These are phyloP conservation scores for Phaethon lepturus DNA, from an alignment of 2,113 vertebrate genomes.

Conservation along the genomic window DNA sequence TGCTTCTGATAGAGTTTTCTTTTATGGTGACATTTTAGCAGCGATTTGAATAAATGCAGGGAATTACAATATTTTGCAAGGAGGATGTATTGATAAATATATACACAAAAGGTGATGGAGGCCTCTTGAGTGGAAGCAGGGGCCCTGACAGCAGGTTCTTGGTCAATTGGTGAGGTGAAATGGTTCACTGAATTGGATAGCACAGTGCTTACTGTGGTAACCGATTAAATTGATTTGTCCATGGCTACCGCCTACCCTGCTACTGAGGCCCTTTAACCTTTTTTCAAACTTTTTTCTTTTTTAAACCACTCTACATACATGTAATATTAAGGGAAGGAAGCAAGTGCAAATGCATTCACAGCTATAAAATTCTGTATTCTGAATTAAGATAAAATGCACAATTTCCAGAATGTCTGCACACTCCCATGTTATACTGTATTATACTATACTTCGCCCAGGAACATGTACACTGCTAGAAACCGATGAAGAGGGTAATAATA, in stretches of 20 bases:
- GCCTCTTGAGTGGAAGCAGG: slow-evolving; percentile 26
- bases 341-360: background rate
- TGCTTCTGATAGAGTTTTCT: background rate
- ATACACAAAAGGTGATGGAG: slow-evolving; percentile 8
- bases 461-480: background rate
- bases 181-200: slow-evolving; percentile 70
- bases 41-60: background rate
- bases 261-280: slow-evolving; percentile 47
- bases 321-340: background rate
- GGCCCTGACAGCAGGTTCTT: slow-evolving; percentile 48
- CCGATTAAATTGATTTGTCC: slow-evolving; percentile 71
- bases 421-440: background rate
- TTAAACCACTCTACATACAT: background rate
- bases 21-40: background rate
- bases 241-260: background rate
- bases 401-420: background rate
- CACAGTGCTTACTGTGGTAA: slow-evolving; percentile 55
- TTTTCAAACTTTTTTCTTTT: slow-evolving; percentile 21
- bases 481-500: background rate
- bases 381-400: background rate
- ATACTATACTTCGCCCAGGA: background rate
- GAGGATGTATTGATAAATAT: background rate
- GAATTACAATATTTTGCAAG: background rate
- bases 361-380: background rate
- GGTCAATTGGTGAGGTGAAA: slow-evolving; percentile 61